Base-by-base conservation (phyloP, 92 coral and sea anemone genomes). In the Parazoanthus darwini region DNA sequence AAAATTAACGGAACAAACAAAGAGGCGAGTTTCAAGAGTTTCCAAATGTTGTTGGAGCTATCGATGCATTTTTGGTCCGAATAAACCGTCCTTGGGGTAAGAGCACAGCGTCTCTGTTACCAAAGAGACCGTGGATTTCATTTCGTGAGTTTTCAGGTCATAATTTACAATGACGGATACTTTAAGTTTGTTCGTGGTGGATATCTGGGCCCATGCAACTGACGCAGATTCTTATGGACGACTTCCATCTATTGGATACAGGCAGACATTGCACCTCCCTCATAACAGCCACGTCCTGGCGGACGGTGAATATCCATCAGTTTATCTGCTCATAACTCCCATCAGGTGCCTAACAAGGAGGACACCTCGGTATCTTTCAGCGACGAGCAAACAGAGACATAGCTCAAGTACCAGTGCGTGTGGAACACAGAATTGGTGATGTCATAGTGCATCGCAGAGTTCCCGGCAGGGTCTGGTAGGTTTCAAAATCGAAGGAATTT, bases 261-360 rank as follows among this genome's bases (percentile, higher is more conserved):
- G 67, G 3, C 82, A 70, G 56, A 77, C 54, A 33, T 80, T 86
- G 13, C 54, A 85, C 81, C 56, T 90, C 20, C 89, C 92, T 23
- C 86, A 1, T 36, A 76, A 63, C 48, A 3, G 54, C 6, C 86
- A 20, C 71, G 26, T 90, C 33, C 74, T 90, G n/a, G 92, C 92
- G 29, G 92, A 85, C 26, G 75, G 89, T 39, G 92, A 89, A 9
- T 91, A 91, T 71, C 93, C 93, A 3, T 38, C 89, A 5, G 75
- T 29, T 44, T 86, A 90, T 73, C 92, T 90, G 38, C 92, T 90
- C 8, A 14, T 90, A 38, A 90, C 88, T 4, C 92, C 92, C 11
- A 79, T 87, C 80, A 74, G 87, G 42, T 44, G 86, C 25, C 72
- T 29, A 0, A 48, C 9, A n/a, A 74, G 22, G 85, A 42, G 89